Percentiles rank a stretch among this genome's conserved stretches.
Evolutionary conservation across 2,888 invertebrate genomes (phyloP).

Genomic region (Dryococelus australis): DNA sequence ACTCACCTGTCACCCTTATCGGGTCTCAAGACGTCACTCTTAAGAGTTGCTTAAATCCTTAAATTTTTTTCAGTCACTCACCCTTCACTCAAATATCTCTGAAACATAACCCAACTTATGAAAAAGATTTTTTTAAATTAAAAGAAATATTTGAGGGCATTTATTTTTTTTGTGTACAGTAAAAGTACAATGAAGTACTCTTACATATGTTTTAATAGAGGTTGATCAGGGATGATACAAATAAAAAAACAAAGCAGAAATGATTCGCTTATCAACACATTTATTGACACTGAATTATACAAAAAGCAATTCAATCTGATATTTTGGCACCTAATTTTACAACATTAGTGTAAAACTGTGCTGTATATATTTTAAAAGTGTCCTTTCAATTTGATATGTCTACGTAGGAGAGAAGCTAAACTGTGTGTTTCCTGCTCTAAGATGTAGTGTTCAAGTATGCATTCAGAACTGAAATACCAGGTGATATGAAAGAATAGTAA

Average conservation of each 20-base stretch:
- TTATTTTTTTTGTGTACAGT: no score
- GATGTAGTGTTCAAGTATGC: not conserved
- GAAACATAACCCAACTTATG: no score
- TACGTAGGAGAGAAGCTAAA: slow-evolving; percentile 47
- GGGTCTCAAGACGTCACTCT: no score
- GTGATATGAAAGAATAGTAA: not conserved
- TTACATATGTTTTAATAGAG: no score
- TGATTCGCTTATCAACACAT: slow-evolving; percentile 46
- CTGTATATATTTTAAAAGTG: slow-evolving; percentile 43
- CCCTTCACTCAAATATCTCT: no score
- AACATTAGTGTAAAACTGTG: slow-evolving; percentile 46
- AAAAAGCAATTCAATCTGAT: slow-evolving; percentile 47
- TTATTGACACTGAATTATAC: slow-evolving; percentile 49
- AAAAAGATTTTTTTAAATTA: no score
- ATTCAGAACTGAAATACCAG: not conserved
- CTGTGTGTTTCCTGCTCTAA: slow-evolving; percentile 22
- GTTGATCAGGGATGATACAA: not conserved
- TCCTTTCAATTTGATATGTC: slow-evolving; percentile 46
- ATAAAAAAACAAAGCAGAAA: not conserved
- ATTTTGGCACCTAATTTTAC: slow-evolving; percentile 44
- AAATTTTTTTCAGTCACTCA: no score
- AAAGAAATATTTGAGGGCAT: no score
- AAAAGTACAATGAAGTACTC: no score
- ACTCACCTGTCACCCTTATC: no score
- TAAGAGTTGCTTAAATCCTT: no score